phyloP scores from a whole-genome alignment of 2,797 vertebrate genomes.

The Chaunax sp. region DNA sequence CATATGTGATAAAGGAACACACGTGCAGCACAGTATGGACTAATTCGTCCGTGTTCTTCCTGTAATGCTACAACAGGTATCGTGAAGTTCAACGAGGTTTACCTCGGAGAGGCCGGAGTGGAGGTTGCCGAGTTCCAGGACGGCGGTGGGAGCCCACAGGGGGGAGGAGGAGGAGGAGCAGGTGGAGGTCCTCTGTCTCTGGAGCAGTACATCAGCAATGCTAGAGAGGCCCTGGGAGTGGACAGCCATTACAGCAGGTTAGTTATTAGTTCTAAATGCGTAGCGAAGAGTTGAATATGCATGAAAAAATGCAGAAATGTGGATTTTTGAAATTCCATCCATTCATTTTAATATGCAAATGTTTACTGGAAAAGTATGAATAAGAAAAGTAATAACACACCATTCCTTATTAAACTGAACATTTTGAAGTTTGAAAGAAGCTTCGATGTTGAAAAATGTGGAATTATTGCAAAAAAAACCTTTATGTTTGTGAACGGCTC shows the following conservation, averaged over 20 bases:
- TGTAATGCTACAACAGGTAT: constrained; percentile 84
- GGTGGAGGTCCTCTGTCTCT: constrained; percentile 72
- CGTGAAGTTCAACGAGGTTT: constrained; percentile 92
- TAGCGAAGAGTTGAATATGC: too few relatives aligned
- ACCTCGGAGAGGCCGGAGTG: constrained; percentile 84
- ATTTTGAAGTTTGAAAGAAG: too few relatives aligned
- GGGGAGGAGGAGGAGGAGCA: constrained; percentile 26
- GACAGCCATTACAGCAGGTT: constrained; percentile 90
- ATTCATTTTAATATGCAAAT: too few relatives aligned
- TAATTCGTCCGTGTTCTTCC: not conserved
- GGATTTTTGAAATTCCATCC: too few relatives aligned
- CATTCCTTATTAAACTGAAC: too few relatives aligned
- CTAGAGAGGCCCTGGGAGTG: constrained; percentile 90
- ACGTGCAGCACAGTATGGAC: too few relatives aligned
- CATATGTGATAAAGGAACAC: too few relatives aligned
- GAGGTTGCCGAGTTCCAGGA: constrained; percentile 74
- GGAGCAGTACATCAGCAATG: constrained; percentile 88
- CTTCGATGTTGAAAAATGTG: too few relatives aligned
- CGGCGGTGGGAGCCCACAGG: constrained; percentile 69
- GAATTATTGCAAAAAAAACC: too few relatives aligned
- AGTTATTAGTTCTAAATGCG: not conserved
- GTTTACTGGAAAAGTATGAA: too few relatives aligned
- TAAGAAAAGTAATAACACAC: not conserved
- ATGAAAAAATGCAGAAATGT: not conserved
- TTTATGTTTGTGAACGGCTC: too few relatives aligned